Evolutionary conservation across 2,888 invertebrate species (phyloP).

Genomic region (Pardosa pseudoannulata): DNA sequence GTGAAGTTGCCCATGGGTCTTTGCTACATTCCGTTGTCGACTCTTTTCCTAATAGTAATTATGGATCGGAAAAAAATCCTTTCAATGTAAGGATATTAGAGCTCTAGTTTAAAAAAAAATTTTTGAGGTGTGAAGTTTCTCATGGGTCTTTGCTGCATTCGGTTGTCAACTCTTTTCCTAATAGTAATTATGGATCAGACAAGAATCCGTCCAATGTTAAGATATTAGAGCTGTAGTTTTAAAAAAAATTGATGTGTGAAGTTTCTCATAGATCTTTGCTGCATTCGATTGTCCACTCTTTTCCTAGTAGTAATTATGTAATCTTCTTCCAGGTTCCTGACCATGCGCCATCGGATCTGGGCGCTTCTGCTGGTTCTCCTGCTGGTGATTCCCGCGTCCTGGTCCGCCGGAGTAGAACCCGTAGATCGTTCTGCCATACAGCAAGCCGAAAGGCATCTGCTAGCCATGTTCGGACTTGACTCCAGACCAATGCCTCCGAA

Average conservation of each 20-base stretch:
- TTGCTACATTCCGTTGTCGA: not conserved
- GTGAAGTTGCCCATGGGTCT: not conserved
- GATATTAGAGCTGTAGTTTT: no score
- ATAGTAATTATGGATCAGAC: not conserved
- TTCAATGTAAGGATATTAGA: no score
- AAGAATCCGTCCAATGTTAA: no score
- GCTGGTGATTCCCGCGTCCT: slow-evolving; percentile 23
- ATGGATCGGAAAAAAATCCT: no score
- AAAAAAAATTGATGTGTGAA: no score
- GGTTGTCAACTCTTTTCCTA: not conserved
- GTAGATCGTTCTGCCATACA: not conserved
- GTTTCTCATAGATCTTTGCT: not conserved
- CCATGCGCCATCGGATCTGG: slow-evolving; percentile 69
- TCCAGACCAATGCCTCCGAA: slow-evolving; percentile 79
- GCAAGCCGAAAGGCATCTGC: slow-evolving; percentile 80
- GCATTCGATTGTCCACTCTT: not conserved
- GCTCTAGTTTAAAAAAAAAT: no score
- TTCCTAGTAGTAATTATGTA: not conserved
- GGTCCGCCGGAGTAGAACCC: not conserved
- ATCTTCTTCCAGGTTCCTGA: slow-evolving; percentile 50
- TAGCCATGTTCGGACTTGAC: slow-evolving; percentile 82
- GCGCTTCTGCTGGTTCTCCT: slow-evolving; percentile 57
- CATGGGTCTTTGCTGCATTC: not conserved
- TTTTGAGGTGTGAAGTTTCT: no score
- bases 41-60: not conserved